Base-by-base conservation (phyloP, 2,113 vertebrate species). In the Pachyramphus minor region DNA sequence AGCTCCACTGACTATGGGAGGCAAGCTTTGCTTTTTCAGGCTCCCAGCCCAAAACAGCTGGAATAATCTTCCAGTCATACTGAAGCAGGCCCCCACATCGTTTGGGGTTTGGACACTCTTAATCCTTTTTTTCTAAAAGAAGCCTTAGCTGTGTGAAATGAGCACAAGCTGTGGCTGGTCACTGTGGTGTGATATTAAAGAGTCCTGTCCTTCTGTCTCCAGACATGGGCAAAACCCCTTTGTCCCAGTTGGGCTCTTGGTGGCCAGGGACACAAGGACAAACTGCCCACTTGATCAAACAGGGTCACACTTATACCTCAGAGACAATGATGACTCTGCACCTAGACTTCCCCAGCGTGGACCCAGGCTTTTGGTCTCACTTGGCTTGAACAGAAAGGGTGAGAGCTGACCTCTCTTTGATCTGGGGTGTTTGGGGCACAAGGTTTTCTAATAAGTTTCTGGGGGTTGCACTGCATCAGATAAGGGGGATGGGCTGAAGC, bases 21-120 rank as follows among this genome's bases (percentile, higher is more conserved):
- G 79, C 87, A 93, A 74, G 64, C 41, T 86, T 78, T 0, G 4
- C 30, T 73, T 93, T 89, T 85, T 87, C 27, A 97, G 88, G 28
- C 52, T 53, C 8, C 39, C 2, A 6, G 85, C 28, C 67, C 56
- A 52, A 90, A 95, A 95, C 95, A 97, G 96, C 87, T 95, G 95
- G 96, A 96, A 93, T 94, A 87, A 95, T 96, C 95, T 95, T 87
- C 83, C 75, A 83, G 75, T 42, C 0, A 0, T 72, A 85, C 72
- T 91, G 93, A 95, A 95, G 68, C 8, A 0, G 35, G 5, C 9
- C 49, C 16, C 86, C 49, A 49, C 63, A 66, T 89, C 89, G 92
- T 64, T 67, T 23, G 1, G 35, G 20, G 47, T 84, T 95, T 89
- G 84, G 72, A 90, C 19, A 80, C 30, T 84, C 58, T 79, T 96